These are phyloP conservation scores for Crenuchus spilurus DNA, from an alignment of 2,797 vertebrate species.

Conservation along the genomic window DNA sequence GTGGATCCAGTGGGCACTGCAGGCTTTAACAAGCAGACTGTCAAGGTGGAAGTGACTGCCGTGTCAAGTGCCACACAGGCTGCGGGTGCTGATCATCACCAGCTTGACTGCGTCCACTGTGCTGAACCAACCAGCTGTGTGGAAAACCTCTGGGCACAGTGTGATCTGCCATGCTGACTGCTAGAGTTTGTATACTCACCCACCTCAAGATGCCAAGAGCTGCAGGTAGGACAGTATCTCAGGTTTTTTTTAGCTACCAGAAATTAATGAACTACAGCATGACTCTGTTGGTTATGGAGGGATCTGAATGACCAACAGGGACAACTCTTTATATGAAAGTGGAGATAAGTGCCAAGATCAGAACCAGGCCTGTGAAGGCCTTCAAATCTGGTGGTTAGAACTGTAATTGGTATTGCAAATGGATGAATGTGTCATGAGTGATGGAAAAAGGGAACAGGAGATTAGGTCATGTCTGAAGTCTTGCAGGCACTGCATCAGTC, in stretches of 20 bases:
- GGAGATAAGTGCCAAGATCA: too few species aligned
- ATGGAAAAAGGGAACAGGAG: too few species aligned
- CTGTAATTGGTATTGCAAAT: too few species aligned
- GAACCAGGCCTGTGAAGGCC: too few species aligned
- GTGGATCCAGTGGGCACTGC: background rate
- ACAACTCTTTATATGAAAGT: background rate
- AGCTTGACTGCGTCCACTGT: background rate
- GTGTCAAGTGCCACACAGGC: constrained; percentile 5
- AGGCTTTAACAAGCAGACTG: background rate
- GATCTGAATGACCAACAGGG: background rate
- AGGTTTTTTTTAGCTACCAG: background rate
- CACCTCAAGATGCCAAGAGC: background rate
- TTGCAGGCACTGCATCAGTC: too few species aligned
- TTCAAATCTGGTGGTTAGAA: too few species aligned
- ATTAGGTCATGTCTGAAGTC: too few species aligned
- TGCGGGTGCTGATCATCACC: background rate
- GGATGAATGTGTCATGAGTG: too few species aligned
- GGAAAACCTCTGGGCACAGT: background rate
- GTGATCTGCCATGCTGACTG: background rate
- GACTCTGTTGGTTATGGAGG: background rate
- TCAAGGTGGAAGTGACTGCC: constrained; percentile 1
- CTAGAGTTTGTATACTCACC: background rate
- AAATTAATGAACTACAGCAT: background rate
- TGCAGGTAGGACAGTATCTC: background rate
- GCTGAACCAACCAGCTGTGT: background rate